These are phyloP conservation scores for Channallabes apus DNA, from an alignment of 2,797 vertebrate species.

Conservation along the genomic window DNA sequence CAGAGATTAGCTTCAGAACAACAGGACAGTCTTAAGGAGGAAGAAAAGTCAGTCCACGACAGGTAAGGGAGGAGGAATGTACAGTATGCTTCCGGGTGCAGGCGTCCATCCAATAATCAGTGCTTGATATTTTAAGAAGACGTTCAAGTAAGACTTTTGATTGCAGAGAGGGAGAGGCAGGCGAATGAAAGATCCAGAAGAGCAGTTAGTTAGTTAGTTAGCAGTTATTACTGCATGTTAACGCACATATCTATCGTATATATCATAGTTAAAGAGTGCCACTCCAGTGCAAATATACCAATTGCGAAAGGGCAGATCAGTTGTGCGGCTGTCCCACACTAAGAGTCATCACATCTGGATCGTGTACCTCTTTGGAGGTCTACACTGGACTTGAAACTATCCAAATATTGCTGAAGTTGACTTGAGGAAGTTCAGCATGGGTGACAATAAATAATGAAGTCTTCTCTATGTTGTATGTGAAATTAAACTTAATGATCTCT, in stretches of 20 bases:
- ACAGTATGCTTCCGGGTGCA: not conserved
- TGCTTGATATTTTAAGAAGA: slow-evolving; percentile 11
- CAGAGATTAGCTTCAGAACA: slow-evolving; percentile 80
- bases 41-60: slow-evolving; percentile 45
- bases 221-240: slow-evolving; percentile 48
- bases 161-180: not conserved
- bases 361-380: slow-evolving; percentile 34
- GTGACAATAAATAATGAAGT: slow-evolving; percentile 6
- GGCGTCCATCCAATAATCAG: not conserved
- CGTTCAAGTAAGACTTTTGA: slow-evolving; percentile 22
- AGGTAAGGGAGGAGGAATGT: slow-evolving; percentile 16
- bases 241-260: slow-evolving; percentile 37
- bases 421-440: slow-evolving; percentile 16
- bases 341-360: slow-evolving; percentile 30
- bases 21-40: slow-evolving; percentile 60
- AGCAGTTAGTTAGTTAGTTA: too few relatives aligned
- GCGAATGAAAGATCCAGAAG: not conserved
- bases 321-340: slow-evolving; percentile 37
- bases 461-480: slow-evolving; percentile 29
- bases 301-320: slow-evolving; percentile 54
- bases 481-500: slow-evolving; percentile 20
- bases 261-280: slow-evolving; percentile 38
- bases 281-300: slow-evolving; percentile 57
- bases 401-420: slow-evolving; percentile 7
- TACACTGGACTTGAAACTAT: slow-evolving; percentile 26